Evolutionary conservation across 1,140 invertebrate genomes (phyloP).

Genomic region (Philopotamus ludificatus): DNA sequence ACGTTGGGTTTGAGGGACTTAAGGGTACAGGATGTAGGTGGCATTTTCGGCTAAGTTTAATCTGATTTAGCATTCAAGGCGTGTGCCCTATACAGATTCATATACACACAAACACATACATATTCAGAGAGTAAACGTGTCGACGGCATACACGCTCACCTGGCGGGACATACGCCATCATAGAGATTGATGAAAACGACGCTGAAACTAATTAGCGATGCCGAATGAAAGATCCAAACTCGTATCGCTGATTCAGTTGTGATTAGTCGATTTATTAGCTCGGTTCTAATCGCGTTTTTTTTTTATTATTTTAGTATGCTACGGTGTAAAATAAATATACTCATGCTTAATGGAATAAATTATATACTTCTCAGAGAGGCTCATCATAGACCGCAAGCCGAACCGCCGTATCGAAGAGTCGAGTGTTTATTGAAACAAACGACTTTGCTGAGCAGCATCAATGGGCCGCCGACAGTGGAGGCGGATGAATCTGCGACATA

Average conservation of each 20-base stretch:
- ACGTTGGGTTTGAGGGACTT: slow-evolving; percentile 20
- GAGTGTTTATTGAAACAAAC: slow-evolving; percentile 5
- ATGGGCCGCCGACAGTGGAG: neutral
- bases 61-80: slow-evolving; percentile 42
- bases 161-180: too few species aligned
- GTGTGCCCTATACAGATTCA: slow-evolving; percentile 23
- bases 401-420: neutral
- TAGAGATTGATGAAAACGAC: too few species aligned
- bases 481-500: slow-evolving; percentile 3
- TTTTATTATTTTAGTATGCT: too few species aligned
- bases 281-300: too few species aligned
- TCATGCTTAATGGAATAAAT: too few species aligned
- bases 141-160: slow-evolving; percentile 17
- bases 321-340: too few species aligned
- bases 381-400: too few species aligned
- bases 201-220: too few species aligned
- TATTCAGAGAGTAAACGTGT: slow-evolving; percentile 9
- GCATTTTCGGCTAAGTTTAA: slow-evolving; percentile 40
- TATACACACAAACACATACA: neutral
- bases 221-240: too few species aligned
- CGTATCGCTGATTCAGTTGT: too few species aligned
- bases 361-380: too few species aligned
- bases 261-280: too few species aligned
- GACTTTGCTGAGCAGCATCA: neutral
- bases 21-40: slow-evolving; percentile 30